Percentiles rank a stretch among this genome's conserved stretches.
Conservation (phyloP, 92 coral and sea anemone genomes). For the Porites cylindrica region DNA sequence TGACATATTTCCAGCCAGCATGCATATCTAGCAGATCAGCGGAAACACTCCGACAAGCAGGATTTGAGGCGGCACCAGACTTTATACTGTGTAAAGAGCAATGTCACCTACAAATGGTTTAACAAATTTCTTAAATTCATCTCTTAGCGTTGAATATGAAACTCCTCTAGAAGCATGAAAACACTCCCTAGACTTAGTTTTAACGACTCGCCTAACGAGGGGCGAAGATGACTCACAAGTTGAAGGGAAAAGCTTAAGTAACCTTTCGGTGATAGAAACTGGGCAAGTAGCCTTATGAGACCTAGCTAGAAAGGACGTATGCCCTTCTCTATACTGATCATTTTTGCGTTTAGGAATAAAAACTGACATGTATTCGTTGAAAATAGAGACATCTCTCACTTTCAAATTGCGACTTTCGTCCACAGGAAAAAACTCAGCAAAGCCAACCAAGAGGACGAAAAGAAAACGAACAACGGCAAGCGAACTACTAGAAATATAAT, state of each 20-base stretch:
- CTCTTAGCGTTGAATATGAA: slow-evolving; percentile 17
- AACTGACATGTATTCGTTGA: not conserved
- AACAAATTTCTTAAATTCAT: slow-evolving; percentile 28
- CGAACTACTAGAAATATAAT: slow-evolving; percentile 28
- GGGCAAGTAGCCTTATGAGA: not conserved
- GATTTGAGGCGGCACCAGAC: slow-evolving; percentile 66
- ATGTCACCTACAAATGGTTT: not conserved
- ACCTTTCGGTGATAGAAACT: not conserved
- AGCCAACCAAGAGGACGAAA: slow-evolving; percentile 35
- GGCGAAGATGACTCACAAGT: not conserved
- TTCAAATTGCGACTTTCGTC: not conserved
- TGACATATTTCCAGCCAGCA: slow-evolving; percentile 49
- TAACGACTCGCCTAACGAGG: slow-evolving; percentile 45
- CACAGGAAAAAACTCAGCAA: not conserved
- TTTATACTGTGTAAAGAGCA: slow-evolving; percentile 43
- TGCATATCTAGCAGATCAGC: slow-evolving; percentile 51
- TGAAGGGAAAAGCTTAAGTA: not conserved
- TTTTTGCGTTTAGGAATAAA: not conserved
- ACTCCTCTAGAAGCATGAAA: slow-evolving; percentile 34
- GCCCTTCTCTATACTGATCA: slow-evolving; percentile 10
- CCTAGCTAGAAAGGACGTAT: not conserved
- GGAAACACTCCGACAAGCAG: slow-evolving; percentile 44
- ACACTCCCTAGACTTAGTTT: slow-evolving; percentile 30
- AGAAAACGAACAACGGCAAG: slow-evolving; percentile 67
- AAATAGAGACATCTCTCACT: not conserved